Percentiles rank a stretch among this genome's conserved stretches.
phyloP scores from a whole-genome alignment of 2,113 vertebrate genomes.

The Smithornis capensis region DNA sequence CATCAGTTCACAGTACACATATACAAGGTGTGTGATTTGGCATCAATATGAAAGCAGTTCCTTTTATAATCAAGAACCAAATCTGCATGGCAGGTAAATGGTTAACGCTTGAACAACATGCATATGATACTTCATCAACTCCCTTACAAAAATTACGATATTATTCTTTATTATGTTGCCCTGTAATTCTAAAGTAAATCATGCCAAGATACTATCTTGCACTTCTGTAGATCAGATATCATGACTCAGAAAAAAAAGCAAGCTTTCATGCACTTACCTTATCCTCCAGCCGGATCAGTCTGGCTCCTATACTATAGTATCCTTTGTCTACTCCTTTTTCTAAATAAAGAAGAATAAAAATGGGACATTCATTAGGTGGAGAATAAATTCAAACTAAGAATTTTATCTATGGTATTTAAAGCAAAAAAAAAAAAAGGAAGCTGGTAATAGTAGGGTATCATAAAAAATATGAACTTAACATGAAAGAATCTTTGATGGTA shows the following conservation, averaged over 20 bases:
- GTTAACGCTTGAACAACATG: constrained; percentile 1
- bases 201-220: constrained; percentile 39
- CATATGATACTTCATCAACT: neutral
- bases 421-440: neutral
- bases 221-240: constrained; percentile 28
- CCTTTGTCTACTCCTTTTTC: constrained; percentile 89
- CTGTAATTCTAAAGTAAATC: constrained; percentile 53
- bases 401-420: neutral
- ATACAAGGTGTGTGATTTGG: neutral
- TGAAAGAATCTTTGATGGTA: neutral
- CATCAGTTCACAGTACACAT: neutral
- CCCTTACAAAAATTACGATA: constrained; percentile 34
- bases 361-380: neutral
- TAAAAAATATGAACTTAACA: neutral
- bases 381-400: neutral
- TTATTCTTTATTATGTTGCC: constrained; percentile 38
- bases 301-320: constrained; percentile 84
- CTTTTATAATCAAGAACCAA: neutral
- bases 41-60: neutral
- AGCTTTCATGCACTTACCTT: constrained; percentile 78
- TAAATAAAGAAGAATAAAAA: constrained; percentile 55
- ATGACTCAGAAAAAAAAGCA: neutral
- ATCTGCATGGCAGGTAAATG: neutral
- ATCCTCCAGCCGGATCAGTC: constrained; percentile 88
- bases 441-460: neutral